phyloP scores from a whole-genome alignment of 2,888 invertebrate genomes.

The Ophioninae sp. region DNA sequence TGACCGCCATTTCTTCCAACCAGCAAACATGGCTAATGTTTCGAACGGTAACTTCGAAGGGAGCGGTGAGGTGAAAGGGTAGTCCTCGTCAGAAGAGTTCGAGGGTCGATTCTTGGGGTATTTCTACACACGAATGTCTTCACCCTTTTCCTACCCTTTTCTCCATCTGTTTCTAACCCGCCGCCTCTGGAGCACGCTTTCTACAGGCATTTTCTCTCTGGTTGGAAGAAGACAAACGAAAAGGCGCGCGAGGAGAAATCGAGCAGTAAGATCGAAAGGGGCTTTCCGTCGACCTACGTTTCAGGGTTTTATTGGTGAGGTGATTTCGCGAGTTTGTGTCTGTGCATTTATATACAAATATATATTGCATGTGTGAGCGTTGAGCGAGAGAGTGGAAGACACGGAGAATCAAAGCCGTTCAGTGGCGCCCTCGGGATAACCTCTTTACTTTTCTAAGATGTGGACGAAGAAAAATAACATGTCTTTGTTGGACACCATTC shows the following conservation, averaged over 20 bases:
- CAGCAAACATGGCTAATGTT: no score
- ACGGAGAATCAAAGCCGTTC: slow-evolving; percentile 67
- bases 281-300: slow-evolving; percentile 28
- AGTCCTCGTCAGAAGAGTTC: slow-evolving; percentile 19
- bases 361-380: neutral
- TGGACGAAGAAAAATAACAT: slow-evolving; percentile 22
- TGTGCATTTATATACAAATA: slow-evolving; percentile 9
- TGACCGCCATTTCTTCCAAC: no score
- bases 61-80: slow-evolving; percentile 12
- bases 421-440: slow-evolving; percentile 73
- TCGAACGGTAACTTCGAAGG: neutral
- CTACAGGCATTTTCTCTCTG: slow-evolving; percentile 47
- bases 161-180: slow-evolving; percentile 14
- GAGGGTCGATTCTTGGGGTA: slow-evolving; percentile 32
- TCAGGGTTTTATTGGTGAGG: slow-evolving; percentile 39
- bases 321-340: neutral
- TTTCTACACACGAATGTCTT: slow-evolving; percentile 25
- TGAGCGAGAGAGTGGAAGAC: neutral
- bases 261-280: slow-evolving; percentile 36
- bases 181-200: slow-evolving; percentile 19
- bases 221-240: slow-evolving; percentile 24
- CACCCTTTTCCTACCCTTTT: slow-evolving; percentile 50
- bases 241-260: slow-evolving; percentile 59
- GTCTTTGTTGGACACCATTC: slow-evolving; percentile 18
- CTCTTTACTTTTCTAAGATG: slow-evolving; percentile 21